Percentiles rank a stretch among this genome's conserved stretches.
These are phyloP conservation scores for Ibycter americanus DNA, from an alignment of 2,797 vertebrate species.

Conservation along the genomic window DNA sequence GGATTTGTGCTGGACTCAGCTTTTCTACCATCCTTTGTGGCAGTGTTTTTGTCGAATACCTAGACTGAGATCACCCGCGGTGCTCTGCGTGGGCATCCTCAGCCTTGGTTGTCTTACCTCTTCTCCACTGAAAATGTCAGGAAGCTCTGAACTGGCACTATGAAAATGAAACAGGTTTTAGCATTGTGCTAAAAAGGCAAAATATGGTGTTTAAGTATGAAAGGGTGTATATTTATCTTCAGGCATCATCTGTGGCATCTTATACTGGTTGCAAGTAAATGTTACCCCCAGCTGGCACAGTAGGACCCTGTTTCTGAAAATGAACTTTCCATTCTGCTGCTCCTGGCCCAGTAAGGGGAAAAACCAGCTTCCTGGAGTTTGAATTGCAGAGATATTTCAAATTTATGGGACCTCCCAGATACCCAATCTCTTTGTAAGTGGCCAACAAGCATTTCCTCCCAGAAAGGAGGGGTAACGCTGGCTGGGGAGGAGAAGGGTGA, in stretches of 20 bases:
- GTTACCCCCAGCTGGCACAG: neutral
- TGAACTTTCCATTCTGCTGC: neutral
- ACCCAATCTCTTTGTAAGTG: neutral
- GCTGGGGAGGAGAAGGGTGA: neutral
- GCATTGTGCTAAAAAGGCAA: neutral
- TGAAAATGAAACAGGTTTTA: neutral
- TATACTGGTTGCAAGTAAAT: neutral
- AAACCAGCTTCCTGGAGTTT: neutral
- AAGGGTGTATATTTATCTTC: neutral
- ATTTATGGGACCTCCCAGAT: neutral
- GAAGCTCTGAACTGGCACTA: neutral
- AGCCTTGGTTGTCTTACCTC: neutral
- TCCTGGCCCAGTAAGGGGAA: neutral
- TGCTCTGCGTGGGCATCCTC: neutral
- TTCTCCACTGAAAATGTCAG: neutral
- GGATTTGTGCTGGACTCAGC: neutral
- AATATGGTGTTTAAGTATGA: neutral
- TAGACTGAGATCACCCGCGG: neutral
- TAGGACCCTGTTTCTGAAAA: neutral
- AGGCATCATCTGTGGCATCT: neutral
- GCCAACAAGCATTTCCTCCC: accelerated
- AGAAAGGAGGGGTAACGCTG: neutral
- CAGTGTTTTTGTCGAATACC: neutral
- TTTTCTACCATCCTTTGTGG: neutral
- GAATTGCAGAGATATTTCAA: neutral